These are phyloP conservation scores for Octopus sinensis DNA, from an alignment of 1,140 invertebrate species.

Conservation along the genomic window DNA sequence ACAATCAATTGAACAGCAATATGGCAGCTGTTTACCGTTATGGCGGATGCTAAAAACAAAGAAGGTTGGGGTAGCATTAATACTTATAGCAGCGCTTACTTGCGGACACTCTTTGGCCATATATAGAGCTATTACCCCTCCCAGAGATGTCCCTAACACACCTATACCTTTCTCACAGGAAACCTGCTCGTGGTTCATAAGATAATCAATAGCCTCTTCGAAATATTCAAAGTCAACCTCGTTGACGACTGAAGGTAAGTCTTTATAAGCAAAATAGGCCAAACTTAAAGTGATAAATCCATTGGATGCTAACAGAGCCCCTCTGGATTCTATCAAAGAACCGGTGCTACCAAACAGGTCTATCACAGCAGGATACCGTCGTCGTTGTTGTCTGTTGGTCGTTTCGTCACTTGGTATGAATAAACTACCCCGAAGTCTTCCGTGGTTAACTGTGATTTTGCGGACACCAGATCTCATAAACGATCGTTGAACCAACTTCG, in stretches of 20 bases:
- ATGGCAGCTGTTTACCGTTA: background rate
- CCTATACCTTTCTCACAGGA: constrained; percentile 24
- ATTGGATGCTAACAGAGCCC: constrained; percentile 43
- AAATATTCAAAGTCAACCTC: constrained; percentile 6
- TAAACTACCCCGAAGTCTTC: constrained; percentile 27
- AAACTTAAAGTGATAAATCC: constrained; percentile 42
- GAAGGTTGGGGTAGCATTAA: constrained; percentile 26
- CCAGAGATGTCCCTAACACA: constrained; percentile 30
- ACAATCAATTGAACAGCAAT: background rate
- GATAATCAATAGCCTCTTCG: constrained; percentile 34
- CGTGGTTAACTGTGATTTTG: constrained; percentile 27
- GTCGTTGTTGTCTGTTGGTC: background rate
- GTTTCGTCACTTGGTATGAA: constrained; percentile 18
- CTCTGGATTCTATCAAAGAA: constrained; percentile 36
- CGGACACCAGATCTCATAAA: constrained; percentile 13
- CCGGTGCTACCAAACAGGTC: constrained; percentile 48
- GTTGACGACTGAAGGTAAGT: constrained; percentile 24
- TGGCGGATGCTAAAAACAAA: background rate
- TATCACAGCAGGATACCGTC: constrained; percentile 42
- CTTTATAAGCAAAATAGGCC: constrained; percentile 41
- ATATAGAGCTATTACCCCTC: constrained; percentile 27
- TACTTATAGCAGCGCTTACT: constrained; percentile 26
- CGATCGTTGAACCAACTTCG: too few species aligned
- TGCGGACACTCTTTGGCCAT: constrained; percentile 25
- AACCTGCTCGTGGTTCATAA: constrained; percentile 21